Base-by-base conservation (phyloP, 2,888 invertebrate species). In the Diabrotica balteata region DNA sequence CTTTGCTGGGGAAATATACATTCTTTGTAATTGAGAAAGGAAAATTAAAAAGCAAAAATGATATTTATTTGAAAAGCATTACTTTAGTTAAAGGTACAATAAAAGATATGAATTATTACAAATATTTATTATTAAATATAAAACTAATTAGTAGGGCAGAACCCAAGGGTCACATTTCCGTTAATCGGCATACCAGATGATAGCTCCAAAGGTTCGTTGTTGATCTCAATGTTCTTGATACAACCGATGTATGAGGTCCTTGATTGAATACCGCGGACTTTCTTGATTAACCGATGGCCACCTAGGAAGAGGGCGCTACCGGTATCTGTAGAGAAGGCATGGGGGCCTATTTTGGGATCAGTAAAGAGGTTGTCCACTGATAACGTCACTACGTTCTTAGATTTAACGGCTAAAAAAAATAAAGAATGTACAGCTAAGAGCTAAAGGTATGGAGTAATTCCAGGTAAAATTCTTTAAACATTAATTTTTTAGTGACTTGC, bases 301-400 rank as follows among this genome's bases (percentile, higher is more conserved):
- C 98, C 98, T 77, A 98, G 87, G 84, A 93, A 98, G 46, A 98
- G 86, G 0, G 96, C 93, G 70, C 95, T 91, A 44, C 90, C 90
- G 0, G 96, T 95, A 77, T 93, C 90, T 0, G 95, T 93, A 0
- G 90, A 88, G 86, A 32, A 89, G 86, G 87, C 88, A 46, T 77
- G 76, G 44, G 81, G 83, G 7, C 93, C 93, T 46, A 93, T 88
- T 3, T 90, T 92, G 0, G 94, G 91, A 72, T 90, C 87, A 0
- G 91, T 90, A 79, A 90, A 90, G 66, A 90, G 87, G 8, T 91
- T 93, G 84, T 98, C 95, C 2, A 98, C 94, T 0, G 92, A 91
- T 62, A 99, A 86, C 0, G 93, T 91, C 7, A 97, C 92, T 22
- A 96, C 91, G 82, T 96, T 96, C 84, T 93, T 93, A n/a, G 93